phyloP scores from a whole-genome alignment of 2,797 vertebrate species.

The Trachurus trachurus region DNA sequence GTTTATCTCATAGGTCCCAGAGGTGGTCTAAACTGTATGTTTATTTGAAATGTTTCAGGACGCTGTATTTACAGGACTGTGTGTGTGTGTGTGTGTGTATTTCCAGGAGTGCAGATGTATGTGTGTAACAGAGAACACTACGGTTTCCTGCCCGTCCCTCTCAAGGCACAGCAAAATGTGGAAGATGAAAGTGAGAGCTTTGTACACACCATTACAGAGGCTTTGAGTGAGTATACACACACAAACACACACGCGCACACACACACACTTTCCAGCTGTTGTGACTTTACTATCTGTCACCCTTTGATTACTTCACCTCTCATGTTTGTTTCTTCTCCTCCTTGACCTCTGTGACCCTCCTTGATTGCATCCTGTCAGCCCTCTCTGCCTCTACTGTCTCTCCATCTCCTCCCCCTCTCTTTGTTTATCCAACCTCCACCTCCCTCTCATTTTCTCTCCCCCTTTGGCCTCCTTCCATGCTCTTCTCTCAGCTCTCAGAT shows the following conservation, averaged over 20 bases:
- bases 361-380: constrained; percentile 40
- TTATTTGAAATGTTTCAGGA: no score
- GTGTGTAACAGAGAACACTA: constrained; percentile 95
- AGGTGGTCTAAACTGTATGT: no score
- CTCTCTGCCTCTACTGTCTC: background rate
- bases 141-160: constrained; percentile 94
- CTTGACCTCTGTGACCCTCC: constrained; percentile 46
- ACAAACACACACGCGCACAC: constrained; percentile 9
- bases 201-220: constrained; percentile 91
- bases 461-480: background rate
- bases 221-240: constrained; percentile 91
- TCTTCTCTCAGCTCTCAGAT: constrained; percentile 15
- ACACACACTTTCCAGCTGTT: constrained; percentile 21
- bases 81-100: constrained; percentile 30
- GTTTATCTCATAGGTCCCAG: no score
- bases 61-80: no score
- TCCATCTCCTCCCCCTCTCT: background rate
- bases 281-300: constrained; percentile 32
- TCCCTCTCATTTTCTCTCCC: background rate
- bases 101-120: constrained; percentile 94
- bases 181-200: constrained; percentile 94
- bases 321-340: constrained; percentile 40
- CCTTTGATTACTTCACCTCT: constrained; percentile 36
- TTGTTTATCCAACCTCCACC: constrained; percentile 5
- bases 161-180: constrained; percentile 92